Percentiles rank a stretch among this genome's conserved stretches.
phyloP scores from a whole-genome alignment of 2,888 invertebrate species.

The Ennomos erosarius region DNA sequence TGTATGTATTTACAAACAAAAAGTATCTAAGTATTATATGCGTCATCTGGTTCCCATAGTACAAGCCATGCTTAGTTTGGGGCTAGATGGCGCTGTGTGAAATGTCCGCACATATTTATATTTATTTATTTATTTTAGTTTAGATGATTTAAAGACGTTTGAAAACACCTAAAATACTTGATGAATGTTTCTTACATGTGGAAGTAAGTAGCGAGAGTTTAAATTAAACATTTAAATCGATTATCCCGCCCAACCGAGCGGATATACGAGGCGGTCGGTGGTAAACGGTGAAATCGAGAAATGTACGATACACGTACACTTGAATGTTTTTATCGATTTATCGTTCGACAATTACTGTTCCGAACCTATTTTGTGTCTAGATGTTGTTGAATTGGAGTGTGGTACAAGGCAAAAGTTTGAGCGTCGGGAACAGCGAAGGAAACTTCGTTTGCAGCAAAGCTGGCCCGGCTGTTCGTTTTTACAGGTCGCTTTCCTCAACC shows the following conservation, averaged over 20 bases:
- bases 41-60: too few species aligned
- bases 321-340: conserved; percentile 36
- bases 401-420: neutral
- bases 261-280: conserved; percentile 8
- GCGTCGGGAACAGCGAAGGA: neutral
- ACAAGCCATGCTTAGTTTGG: too few species aligned
- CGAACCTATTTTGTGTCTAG: conserved; percentile 6
- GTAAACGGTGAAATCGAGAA: conserved; percentile 15
- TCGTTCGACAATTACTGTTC: conserved; percentile 18
- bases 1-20: too few species aligned
- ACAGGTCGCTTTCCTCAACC: too few species aligned
- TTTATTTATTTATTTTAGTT: too few species aligned
- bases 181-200: conserved; percentile 10
- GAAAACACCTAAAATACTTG: conserved; percentile 1
- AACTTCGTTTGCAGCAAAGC: too few species aligned
- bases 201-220: neutral
- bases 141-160: neutral
- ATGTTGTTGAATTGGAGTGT: neutral
- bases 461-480: too few species aligned
- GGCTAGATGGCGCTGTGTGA: too few species aligned
- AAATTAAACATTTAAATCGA: conserved; percentile 22
- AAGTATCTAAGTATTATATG: too few species aligned
- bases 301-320: conserved; percentile 11
- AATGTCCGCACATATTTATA: too few species aligned
- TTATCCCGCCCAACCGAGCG: conserved; percentile 13